phyloP scores from a whole-genome alignment of 2,888 invertebrate genomes.

The Perithous albicinctus region DNA sequence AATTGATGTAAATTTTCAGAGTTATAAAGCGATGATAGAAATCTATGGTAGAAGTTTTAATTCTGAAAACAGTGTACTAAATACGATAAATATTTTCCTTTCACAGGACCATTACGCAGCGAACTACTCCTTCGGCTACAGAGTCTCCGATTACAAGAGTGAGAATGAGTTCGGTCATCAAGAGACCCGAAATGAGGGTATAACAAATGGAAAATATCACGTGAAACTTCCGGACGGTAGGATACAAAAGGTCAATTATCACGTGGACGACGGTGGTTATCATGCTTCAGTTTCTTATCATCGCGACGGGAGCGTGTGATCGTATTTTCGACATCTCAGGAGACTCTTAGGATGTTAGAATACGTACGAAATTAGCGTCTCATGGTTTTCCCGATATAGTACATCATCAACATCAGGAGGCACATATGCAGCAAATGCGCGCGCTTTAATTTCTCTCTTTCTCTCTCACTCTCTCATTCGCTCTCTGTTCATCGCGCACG shows the following conservation, averaged over 20 bases:
- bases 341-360: neutral
- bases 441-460: constrained; percentile 39
- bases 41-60: no score
- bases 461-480: no score
- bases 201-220: constrained; percentile 91
- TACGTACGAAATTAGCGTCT: neutral
- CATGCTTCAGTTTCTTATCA: constrained; percentile 91
- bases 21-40: no score
- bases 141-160: constrained; percentile 89
- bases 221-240: constrained; percentile 92
- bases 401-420: neutral
- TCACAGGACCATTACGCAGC: constrained; percentile 87
- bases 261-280: constrained; percentile 91
- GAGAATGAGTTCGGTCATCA: constrained; percentile 92
- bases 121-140: constrained; percentile 88
- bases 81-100: constrained; percentile 43
- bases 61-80: neutral
- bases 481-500: no score
- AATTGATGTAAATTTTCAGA: no score
- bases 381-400: constrained; percentile 16
- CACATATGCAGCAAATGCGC: neutral
- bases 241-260: constrained; percentile 91
- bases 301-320: constrained; percentile 16
- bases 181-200: constrained; percentile 89
- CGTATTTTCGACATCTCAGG: neutral